These are phyloP conservation scores for Halictus quadricinctus DNA, from an alignment of 2,888 invertebrate species.

Conservation along the genomic window DNA sequence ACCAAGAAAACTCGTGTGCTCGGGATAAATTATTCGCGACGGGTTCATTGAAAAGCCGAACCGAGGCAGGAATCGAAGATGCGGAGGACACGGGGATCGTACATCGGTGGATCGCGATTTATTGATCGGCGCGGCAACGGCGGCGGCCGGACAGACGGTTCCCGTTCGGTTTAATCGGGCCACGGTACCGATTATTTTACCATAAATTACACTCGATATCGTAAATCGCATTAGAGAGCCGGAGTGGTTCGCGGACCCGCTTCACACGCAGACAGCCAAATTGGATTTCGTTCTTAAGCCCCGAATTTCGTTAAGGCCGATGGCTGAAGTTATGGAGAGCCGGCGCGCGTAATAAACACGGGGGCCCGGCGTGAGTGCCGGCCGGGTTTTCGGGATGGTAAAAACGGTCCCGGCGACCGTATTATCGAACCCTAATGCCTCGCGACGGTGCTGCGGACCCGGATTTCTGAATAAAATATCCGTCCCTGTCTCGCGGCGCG, in stretches of 20 bases:
- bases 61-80: not conserved
- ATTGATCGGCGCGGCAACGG: not conserved
- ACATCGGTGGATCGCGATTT: not conserved
- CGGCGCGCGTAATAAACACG: conserved; percentile 48
- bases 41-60: not conserved
- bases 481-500: conserved; percentile 28
- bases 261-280: conserved; percentile 50
- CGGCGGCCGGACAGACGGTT: not conserved
- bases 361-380: not conserved
- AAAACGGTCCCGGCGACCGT: conserved; percentile 32
- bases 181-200: conserved; percentile 36
- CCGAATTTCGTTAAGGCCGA: conserved; percentile 58
- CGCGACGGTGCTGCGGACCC: conserved; percentile 24
- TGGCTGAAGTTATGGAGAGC: conserved; percentile 42
- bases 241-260: conserved; percentile 42
- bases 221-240: conserved; percentile 48
- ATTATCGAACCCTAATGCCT: conserved; percentile 65
- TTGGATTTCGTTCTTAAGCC: conserved; percentile 59
- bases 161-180: conserved; percentile 23
- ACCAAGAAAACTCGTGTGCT: not conserved
- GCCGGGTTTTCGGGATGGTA: not conserved
- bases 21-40: conserved; percentile 7
- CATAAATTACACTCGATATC: conserved; percentile 44
- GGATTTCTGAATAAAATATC: conserved; percentile 68
- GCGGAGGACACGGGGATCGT: not conserved